Conservation (phyloP, 2,113 vertebrate genomes). For the Siphamia tubifer region DNA sequence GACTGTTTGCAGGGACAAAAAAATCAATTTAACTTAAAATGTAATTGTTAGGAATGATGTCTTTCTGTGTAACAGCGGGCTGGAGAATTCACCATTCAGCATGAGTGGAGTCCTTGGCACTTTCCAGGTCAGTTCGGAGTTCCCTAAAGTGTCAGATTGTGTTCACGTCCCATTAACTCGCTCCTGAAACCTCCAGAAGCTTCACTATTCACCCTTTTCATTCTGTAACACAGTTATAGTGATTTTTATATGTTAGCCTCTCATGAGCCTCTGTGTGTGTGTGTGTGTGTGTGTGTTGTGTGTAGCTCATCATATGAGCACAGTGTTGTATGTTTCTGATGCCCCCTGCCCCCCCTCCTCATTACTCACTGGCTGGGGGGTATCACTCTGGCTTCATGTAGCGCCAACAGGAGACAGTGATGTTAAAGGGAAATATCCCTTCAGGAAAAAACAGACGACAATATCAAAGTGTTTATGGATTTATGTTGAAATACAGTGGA, state of each 20-base stretch:
- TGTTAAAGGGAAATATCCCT: background rate
- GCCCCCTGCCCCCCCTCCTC: slow-evolving; percentile 7
- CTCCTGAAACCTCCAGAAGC: slow-evolving; percentile 5
- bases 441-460: no score
- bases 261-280: slow-evolving; percentile 5
- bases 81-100: slow-evolving; percentile 4
- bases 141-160: slow-evolving; percentile 10
- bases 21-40: slow-evolving; percentile 7
- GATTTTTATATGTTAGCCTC: background rate
- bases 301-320: background rate
- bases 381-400: slow-evolving; percentile 26
- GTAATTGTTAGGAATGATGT: background rate
- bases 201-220: background rate
- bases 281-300: background rate
- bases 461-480: no score
- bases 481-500: slow-evolving; percentile 21
- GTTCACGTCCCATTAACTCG: slow-evolving; percentile 34
- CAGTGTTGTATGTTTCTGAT: slow-evolving; percentile 22
- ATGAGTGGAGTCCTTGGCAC: slow-evolving; percentile 13
- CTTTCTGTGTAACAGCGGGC: background rate
- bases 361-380: slow-evolving; percentile 27
- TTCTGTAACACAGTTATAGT: background rate
- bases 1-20: background rate
- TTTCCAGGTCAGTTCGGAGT: slow-evolving; percentile 22
- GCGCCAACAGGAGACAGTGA: background rate